Conservation (phyloP, 2,888 invertebrate species). For the Tolmerus cingulatus region DNA sequence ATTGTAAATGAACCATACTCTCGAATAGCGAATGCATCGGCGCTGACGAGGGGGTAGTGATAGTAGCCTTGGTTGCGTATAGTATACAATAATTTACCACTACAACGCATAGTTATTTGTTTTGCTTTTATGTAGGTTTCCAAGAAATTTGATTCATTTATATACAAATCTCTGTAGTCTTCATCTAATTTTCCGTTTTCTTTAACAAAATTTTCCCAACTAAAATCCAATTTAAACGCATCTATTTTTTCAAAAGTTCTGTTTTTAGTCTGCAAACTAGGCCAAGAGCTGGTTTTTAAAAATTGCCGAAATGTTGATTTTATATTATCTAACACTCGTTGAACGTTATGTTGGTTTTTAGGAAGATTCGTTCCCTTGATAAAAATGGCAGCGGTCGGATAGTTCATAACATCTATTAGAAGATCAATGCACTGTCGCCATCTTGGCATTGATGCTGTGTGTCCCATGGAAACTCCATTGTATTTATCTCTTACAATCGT, state of each 20-base stretch:
- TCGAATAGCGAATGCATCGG: not conserved
- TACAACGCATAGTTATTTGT: not conserved
- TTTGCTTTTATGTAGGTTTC: not conserved
- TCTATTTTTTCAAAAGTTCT: not conserved
- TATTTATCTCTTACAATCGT: not conserved
- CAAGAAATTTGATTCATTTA: not conserved
- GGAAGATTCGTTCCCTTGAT: not conserved
- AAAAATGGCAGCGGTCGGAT: not conserved
- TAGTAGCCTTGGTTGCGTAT: not conserved
- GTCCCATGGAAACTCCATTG: not conserved
- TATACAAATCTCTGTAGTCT: not conserved
- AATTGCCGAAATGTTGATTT: not conserved
- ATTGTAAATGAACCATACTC: not conserved
- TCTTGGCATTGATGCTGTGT: not conserved
- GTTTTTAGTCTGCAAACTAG: not conserved
- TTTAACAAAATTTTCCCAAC: not conserved
- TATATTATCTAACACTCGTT: not conserved
- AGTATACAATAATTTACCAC: not conserved
- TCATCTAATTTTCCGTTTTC: not conserved
- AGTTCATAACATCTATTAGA: not conserved
- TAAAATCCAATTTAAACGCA: not conserved
- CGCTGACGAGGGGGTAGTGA: not conserved
- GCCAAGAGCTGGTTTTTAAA: not conserved
- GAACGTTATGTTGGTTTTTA: not conserved
- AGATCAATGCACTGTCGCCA: not conserved